Evolutionary conservation across 2,888 invertebrate genomes (phyloP), one percentile per base, ranked within the genome.

Genomic region (Hoplodrina ambigua): DNA sequence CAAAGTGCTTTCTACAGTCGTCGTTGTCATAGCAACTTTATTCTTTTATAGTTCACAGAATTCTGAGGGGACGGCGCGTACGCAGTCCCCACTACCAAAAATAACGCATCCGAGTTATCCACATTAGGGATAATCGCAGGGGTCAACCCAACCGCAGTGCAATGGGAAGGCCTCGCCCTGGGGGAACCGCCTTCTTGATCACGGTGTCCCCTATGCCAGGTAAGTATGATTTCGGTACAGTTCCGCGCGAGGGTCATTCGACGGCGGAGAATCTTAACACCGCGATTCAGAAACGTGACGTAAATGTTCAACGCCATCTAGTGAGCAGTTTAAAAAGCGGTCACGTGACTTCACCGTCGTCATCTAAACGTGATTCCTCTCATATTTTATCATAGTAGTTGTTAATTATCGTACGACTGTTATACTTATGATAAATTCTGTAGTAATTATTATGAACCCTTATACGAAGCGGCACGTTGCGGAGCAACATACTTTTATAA

Each of bases 81-180:
- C 55, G 55, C 55, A 37, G 55, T 65, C 65, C 65, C 65, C 65
- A 63, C 63, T 63, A 63, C 56, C 63, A 63, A 63, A 63, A 63
- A 63, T 63, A 41, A 63, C 63, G 56, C 63, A 63, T 63, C 63
- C 63, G 63, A 63, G 63, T 63, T 63, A 63, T 63, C 63, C 63
- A 63, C 63, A 63, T 63, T 63, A 63, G 63, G 63, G 63, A 63
- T 63, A 63, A 63, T 63, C 63, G 63, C 63, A 63, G 44, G 63
- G 63, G 63, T 63, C 63, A 63, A 63, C 63, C 63, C 30, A 56
- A 55, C 63, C 63, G 63, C 63, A 63, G 63, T 63, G 63, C 63
- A 63, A 63, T 63, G 63, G 63, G 0, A 57, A 63, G 44, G 44
- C 44, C 63, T 63, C 63, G 63, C 63, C 63, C 63, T 63, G 63